phyloP scores from a whole-genome alignment of 2,888 invertebrate species.

The Drosophila multiciliata region DNA sequence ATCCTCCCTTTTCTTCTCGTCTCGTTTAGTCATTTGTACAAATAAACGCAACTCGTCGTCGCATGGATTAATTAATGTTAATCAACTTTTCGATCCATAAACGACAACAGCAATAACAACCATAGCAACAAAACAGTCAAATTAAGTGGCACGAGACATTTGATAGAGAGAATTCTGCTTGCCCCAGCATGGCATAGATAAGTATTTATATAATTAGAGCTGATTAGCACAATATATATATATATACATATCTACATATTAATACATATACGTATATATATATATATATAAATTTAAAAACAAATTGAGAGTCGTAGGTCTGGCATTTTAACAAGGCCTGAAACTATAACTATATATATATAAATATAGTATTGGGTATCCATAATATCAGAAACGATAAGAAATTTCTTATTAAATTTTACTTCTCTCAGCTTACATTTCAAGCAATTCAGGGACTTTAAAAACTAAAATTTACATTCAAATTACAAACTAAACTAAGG shows the following conservation, averaged over 20 bases:
- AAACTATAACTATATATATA: too few species aligned
- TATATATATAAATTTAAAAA: too few species aligned
- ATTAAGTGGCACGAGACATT: slow-evolving; percentile 59
- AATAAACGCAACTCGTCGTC: slow-evolving; percentile 62
- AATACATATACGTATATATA: neutral
- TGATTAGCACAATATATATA: slow-evolving; percentile 46
- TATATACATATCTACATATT: neutral
- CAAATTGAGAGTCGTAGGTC: too few species aligned
- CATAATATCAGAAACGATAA: neutral
- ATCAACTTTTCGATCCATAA: slow-evolving; percentile 76
- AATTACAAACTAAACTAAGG: too few species aligned
- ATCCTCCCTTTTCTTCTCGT: slow-evolving; percentile 33
- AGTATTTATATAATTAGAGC: slow-evolving; percentile 56
- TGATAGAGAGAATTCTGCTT: slow-evolving; percentile 35
- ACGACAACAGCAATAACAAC: slow-evolving; percentile 27
- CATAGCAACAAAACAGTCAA: slow-evolving; percentile 36
- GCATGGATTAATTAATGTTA: slow-evolving; percentile 79
- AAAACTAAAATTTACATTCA: too few species aligned
- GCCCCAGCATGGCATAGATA: slow-evolving; percentile 38
- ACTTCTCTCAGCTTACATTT: neutral
- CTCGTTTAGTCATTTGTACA: slow-evolving; percentile 79
- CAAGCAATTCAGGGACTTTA: too few species aligned
- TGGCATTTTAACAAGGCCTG: too few species aligned
- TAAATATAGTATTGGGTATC: neutral
- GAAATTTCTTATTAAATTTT: neutral